Evolutionary conservation across 2,888 invertebrate species (phyloP).

Genomic region (Drosophila imparisetae): DNA sequence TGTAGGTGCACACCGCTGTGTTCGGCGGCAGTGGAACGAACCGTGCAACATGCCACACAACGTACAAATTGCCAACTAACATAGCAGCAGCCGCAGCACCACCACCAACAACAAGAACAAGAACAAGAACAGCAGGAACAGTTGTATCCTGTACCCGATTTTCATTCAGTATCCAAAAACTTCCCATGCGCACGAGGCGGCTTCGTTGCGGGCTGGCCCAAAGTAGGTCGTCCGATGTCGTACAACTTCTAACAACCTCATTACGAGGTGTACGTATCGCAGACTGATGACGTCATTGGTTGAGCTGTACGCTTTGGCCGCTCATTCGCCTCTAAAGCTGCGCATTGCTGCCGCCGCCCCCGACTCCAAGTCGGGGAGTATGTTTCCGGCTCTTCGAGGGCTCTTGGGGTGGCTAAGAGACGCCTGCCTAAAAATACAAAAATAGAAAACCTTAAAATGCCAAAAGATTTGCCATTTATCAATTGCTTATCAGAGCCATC

Average conservation of each 20-base stretch:
- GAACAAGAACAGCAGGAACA: constrained; percentile 24
- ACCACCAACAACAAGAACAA: constrained; percentile 18
- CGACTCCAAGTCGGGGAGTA: background rate
- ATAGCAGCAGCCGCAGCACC: constrained; percentile 27
- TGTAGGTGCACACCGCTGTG: constrained; percentile 48
- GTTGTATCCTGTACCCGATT: constrained; percentile 70
- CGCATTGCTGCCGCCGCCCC: constrained; percentile 31
- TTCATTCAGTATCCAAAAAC: constrained; percentile 70
- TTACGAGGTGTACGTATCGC: constrained; percentile 57
- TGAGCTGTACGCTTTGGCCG: constrained; percentile 59
- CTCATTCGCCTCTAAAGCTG: constrained; percentile 66
- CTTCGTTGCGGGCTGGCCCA: constrained; percentile 28
- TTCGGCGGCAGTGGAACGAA: constrained; percentile 30
- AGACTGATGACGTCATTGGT: constrained; percentile 78
- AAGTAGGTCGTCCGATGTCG: constrained; percentile 72
- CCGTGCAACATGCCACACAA: constrained; percentile 50
- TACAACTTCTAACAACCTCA: constrained; percentile 78
- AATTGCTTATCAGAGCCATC: constrained; percentile 35
- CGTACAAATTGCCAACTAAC: constrained; percentile 57
- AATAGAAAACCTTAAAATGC: constrained; percentile 23
- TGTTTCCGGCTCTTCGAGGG: constrained; percentile 19
- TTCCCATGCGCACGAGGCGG: constrained; percentile 55
- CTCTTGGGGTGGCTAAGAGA: background rate
- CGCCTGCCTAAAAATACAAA: constrained; percentile 16
- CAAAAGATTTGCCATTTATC: constrained; percentile 37